Conservation (phyloP, 2,888 invertebrate genomes). For the Andrena minutula region DNA sequence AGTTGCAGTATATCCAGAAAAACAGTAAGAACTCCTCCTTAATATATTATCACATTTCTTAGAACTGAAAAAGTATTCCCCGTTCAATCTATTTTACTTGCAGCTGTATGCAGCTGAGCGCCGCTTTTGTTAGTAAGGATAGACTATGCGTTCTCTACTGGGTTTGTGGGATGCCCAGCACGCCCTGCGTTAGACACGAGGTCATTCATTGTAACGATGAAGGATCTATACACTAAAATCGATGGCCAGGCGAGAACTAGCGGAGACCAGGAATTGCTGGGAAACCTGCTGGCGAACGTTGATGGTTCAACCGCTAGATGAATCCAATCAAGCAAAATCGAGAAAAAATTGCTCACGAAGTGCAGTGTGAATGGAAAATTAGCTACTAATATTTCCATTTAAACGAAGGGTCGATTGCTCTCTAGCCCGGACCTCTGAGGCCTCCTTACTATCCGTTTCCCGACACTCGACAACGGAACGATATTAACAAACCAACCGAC, state of each 20-base stretch:
- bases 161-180: background rate
- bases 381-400: slow-evolving; percentile 4
- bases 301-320: background rate
- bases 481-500: slow-evolving; percentile 9
- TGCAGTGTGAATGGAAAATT: background rate
- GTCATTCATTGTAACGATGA: background rate
- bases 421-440: background rate
- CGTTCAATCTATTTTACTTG: no score
- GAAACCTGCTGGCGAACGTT: background rate
- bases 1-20: background rate
- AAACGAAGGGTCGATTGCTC: background rate
- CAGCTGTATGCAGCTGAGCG: no score
- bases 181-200: background rate
- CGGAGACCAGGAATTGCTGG: background rate
- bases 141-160: no score
- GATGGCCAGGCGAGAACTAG: background rate
- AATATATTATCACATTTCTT: background rate
- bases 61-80: no score
- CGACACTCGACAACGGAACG: background rate
- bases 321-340: background rate
- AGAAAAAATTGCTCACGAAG: background rate
- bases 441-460: background rate
- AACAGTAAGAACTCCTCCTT: background rate
- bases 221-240: background rate
- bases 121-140: no score